phyloP scores from a whole-genome alignment of 2,888 invertebrate species.

The Crematogaster levior region DNA sequence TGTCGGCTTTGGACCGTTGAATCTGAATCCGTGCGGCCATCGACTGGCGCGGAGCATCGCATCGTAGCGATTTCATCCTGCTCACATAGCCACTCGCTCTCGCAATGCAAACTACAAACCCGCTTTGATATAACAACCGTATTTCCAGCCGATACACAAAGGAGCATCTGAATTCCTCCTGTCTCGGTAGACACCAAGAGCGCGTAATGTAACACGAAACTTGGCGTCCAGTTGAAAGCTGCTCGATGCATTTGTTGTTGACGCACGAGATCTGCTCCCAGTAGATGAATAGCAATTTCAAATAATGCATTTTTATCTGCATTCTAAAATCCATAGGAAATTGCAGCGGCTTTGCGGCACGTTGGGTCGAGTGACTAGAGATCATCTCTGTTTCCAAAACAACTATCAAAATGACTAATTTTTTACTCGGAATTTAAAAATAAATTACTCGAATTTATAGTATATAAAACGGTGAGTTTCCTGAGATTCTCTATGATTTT shows the following conservation, averaged over 20 bases:
- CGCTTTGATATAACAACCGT: conserved; percentile 73
- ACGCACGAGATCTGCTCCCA: conserved; percentile 43
- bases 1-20: conserved; percentile 31
- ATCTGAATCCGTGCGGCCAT: conserved; percentile 61
- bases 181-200: conserved; percentile 52
- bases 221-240: conserved; percentile 20
- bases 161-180: conserved; percentile 62
- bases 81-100: conserved; percentile 68
- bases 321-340: conserved; percentile 71
- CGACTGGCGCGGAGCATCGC: conserved; percentile 30
- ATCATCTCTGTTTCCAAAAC: background rate
- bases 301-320: conserved; percentile 71
- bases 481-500: background rate
- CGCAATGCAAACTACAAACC: conserved; percentile 72
- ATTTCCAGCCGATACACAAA: conserved; percentile 71
- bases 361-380: background rate
- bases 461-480: background rate
- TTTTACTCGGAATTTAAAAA: too few species aligned
- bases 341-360: conserved; percentile 49
- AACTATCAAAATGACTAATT: background rate
- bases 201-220: conserved; percentile 64
- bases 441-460: background rate
- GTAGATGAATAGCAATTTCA: conserved; percentile 76
- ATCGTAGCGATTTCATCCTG: conserved; percentile 63
- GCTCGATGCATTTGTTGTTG: conserved; percentile 46